Base-by-base conservation (phyloP, 2,888 invertebrate species). In the Gibbula magus region DNA sequence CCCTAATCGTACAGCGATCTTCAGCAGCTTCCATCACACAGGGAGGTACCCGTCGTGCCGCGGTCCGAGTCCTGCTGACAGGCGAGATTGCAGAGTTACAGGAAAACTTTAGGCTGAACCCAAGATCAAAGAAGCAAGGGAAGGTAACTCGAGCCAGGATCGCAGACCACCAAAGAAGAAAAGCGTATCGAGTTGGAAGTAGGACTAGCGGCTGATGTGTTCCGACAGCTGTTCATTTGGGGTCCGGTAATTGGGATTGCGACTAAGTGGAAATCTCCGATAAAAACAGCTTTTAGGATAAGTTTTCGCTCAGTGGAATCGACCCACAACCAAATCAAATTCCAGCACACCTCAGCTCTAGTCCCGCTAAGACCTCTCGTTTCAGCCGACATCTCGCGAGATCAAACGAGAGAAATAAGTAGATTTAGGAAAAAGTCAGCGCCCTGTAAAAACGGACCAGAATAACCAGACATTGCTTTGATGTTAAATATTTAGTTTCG, bases 241-340 rank as follows among this genome's bases (percentile, higher is more conserved):
- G 70, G 39, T 39, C 70, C 32, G 35, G 32, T 35, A 70, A 35
- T 70, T 32, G 70, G 70, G 70, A 70, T 70, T 39, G 70, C 39
- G 70, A 70, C 70, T 70, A 70, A 70, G 70, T 70, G 70, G 70
- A 70, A 70, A 70, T 70, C 70, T 70, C 70, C 29, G 70, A 70
- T 70, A 70, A 70, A 70, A 70, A 70, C 70, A 70, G 70, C 70
- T 70, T 70, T 70, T 35, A 35, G 70, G 70, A 70, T 70, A 70
- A 29, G 70, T 70, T 70, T 70, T 70, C 70, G 70, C 70, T 20
- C 35, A 70, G 70, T 70, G 70, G 70, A 70, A 70, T 70, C 70
- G 70, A 70, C 70, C 70, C 70, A 35, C 29, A 70, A 70, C 70
- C 70, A 70, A 70, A 70, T 70, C 70, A 70, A 32, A 70, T 70